Percentiles rank a stretch among this genome's conserved stretches.
Conservation (phyloP, 2,888 invertebrate genomes). For the Hyalella azteca region DNA sequence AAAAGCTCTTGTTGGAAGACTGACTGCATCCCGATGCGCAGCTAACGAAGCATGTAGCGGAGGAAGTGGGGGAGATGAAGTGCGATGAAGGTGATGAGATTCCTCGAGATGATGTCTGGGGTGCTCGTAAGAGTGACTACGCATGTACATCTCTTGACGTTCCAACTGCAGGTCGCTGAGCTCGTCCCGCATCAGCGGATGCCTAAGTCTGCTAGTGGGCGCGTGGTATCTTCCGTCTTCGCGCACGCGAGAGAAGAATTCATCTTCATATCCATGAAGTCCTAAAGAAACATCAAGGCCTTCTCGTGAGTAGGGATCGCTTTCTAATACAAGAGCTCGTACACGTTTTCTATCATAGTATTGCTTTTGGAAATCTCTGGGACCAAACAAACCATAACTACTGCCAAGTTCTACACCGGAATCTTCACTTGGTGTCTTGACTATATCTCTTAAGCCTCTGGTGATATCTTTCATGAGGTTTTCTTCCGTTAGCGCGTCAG, state of each 20-base stretch:
- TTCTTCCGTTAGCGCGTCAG: constrained; percentile 30
- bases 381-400: constrained; percentile 29
- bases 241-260: not conserved
- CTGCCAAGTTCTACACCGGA: constrained; percentile 79
- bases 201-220: not conserved
- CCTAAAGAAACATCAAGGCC: not conserved
- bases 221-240: not conserved
- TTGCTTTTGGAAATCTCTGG: constrained; percentile 24
- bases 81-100: not conserved
- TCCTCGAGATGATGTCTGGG: constrained; percentile 24
- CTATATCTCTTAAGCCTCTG: constrained; percentile 40
- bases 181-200: not conserved
- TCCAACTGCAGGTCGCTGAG: constrained; percentile 11
- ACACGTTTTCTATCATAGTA: constrained; percentile 26
- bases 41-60: constrained; percentile 1
- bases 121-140: not conserved
- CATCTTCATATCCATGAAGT: not conserved
- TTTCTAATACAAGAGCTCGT: constrained; percentile 7
- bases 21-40: constrained; percentile 30
- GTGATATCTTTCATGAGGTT: constrained; percentile 39
- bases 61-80: not conserved
- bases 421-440: constrained; percentile 81
- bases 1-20: constrained; percentile 28
- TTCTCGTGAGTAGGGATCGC: constrained; percentile 13
- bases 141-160: not conserved